Base-by-base conservation (phyloP, 2,113 vertebrate species). In the Thalassarche chlororhynchos region DNA sequence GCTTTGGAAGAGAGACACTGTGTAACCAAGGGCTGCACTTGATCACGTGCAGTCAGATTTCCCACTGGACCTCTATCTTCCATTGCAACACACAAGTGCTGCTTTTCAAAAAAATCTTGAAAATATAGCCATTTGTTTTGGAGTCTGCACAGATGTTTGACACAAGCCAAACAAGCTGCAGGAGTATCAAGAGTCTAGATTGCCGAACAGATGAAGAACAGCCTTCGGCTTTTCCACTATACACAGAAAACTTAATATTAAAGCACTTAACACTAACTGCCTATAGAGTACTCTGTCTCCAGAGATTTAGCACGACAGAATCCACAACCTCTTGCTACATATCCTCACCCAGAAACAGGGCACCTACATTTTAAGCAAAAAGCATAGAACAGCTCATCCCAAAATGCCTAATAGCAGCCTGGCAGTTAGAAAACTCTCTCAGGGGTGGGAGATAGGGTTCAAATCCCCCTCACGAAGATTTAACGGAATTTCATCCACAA, bases 61-160 rank as follows among this genome's bases (percentile, higher is more conserved):
- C 79, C 42, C 42, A 58, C 32, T 10, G 34, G 20, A 38, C 26
- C 12, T 72, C 26, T 65, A 5, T 36, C 34, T 57, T 61, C 61
- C 14, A 15, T 40, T 47, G 20, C 26, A 79, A 49, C 5, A 14
- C 0, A 0, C 9, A 58, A 16, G 20, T 20, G 7, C 6, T 69
- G 12, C 36, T 75, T 68, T 49, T 17, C 5, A 66, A 60, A 60
- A 52, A 52, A 28, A 8, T 2, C 16, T 54, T n/a, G 12, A 54
- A 61, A 81, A 40, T 2, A 38, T 10, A 80, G 7, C 18, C 11
- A 23, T 42, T 80, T 83, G 4, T 61, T 95, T 71, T 38, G 9
- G n/a, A 92, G 9, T 80, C 34, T 65, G 36, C 12, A 15, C 2
- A 6, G 24, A 34, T 52, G 11, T 72, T 52, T 81, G 80, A 65